A percentile compares a stretch with the other conserved stretches of the same genome.
Conservation (phyloP, 2,113 vertebrate species). For the Dipodomys spectabilis region DNA sequence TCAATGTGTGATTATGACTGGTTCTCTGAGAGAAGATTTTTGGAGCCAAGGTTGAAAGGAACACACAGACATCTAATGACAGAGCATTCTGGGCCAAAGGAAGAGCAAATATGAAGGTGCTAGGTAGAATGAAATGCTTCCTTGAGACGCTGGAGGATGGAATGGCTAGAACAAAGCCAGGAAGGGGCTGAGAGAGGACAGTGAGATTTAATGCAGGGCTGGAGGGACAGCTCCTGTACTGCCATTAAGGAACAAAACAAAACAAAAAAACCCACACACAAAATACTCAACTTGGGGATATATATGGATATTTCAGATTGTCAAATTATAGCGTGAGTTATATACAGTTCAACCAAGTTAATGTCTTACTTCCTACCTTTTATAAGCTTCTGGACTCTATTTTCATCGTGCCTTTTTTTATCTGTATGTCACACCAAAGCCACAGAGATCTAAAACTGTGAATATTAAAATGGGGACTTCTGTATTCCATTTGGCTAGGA, state of each 20-base stretch:
- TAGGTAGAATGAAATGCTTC: too few relatives aligned
- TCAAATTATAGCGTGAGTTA: background rate
- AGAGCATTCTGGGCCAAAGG: background rate
- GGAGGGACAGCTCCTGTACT: background rate
- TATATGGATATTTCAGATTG: too few relatives aligned
- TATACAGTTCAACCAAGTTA: background rate
- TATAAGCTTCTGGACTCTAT: background rate
- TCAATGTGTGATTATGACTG: background rate
- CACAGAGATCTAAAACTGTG: background rate
- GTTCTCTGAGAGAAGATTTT: background rate
- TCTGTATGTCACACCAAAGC: background rate
- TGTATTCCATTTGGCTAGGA: background rate
- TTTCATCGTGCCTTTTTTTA: background rate
- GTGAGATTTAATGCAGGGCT: background rate
- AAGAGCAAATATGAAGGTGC: background rate
- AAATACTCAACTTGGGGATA: too few relatives aligned
- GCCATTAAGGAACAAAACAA: background rate
- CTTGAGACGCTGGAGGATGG: background rate
- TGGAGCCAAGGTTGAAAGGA: background rate
- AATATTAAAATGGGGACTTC: background rate
- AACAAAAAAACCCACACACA: too few relatives aligned
- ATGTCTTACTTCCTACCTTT: background rate
- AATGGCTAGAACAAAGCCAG: background rate
- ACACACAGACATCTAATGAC: background rate
- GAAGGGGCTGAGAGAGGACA: background rate